Conservation (phyloP, 1,140 invertebrate genomes). For the Yoshiicerus persimilis region DNA sequence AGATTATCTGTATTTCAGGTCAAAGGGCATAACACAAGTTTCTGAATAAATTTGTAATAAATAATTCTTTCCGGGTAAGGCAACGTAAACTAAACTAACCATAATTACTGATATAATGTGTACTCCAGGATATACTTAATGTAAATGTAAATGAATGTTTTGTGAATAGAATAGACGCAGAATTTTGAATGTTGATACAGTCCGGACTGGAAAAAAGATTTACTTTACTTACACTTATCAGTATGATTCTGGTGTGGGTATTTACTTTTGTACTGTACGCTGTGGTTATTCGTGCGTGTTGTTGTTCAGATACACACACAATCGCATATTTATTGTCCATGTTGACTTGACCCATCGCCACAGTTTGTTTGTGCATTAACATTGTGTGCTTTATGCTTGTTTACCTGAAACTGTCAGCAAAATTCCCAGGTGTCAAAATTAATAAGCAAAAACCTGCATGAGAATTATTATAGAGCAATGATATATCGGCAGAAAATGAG, state of each 20-base stretch:
- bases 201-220: background rate
- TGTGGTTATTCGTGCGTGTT: background rate
- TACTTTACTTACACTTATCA: background rate
- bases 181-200: background rate
- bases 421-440: slow-evolving; percentile 36
- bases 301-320: background rate
- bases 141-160: background rate
- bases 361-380: background rate
- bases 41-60: slow-evolving; percentile 20
- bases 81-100: background rate
- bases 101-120: background rate
- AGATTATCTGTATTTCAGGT: background rate
- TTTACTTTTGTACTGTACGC: background rate
- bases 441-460: slow-evolving; percentile 34
- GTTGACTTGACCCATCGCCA: background rate
- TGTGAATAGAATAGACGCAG: no score
- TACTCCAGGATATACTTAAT: background rate
- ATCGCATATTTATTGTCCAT: background rate
- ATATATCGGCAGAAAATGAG: slow-evolving; percentile 5
- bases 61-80: slow-evolving; percentile 2
- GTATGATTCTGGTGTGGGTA: no score
- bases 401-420: slow-evolving; percentile 12
- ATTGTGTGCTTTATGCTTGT: slow-evolving; percentile 23
- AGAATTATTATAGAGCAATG: background rate
- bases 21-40: background rate